Evolutionary conservation across 2,113 vertebrate genomes (phyloP).

Genomic region (Plectropomus leopardus): DNA sequence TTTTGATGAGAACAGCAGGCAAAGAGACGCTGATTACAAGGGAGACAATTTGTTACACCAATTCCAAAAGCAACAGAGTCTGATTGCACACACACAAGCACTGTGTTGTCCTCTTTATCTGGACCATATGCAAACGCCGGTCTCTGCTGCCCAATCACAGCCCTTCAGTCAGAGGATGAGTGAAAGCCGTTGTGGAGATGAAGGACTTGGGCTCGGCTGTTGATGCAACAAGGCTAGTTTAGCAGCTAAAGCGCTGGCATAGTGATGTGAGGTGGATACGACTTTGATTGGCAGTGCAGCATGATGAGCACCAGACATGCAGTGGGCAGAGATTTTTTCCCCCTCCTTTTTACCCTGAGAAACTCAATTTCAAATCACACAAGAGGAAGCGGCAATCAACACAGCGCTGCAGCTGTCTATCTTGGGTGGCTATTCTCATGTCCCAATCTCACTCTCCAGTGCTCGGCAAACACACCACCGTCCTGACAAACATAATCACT

Average conservation of each 20-base stretch:
- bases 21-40: slow-evolving; percentile 81
- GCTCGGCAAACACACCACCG: slow-evolving; percentile 70
- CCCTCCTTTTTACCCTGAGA: slow-evolving; percentile 13
- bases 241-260: slow-evolving; percentile 44
- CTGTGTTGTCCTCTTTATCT: slow-evolving; percentile 45
- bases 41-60: slow-evolving; percentile 82
- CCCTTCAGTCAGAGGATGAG: slow-evolving; percentile 42
- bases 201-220: slow-evolving; percentile 41
- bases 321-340: slow-evolving; percentile 31
- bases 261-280: slow-evolving; percentile 35
- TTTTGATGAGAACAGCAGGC: slow-evolving; percentile 85
- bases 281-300: slow-evolving; percentile 53
- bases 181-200: slow-evolving; percentile 46
- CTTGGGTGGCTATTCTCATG: slow-evolving; percentile 60
- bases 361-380: slow-evolving; percentile 70
- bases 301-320: slow-evolving; percentile 31
- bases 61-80: slow-evolving; percentile 73
- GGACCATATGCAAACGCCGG: slow-evolving; percentile 36
- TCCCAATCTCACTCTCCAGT: slow-evolving; percentile 70
- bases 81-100: slow-evolving; percentile 73
- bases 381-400: slow-evolving; percentile 74
- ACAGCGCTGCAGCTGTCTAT: slow-evolving; percentile 68
- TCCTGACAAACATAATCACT: slow-evolving; percentile 75
- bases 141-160: slow-evolving; percentile 38
- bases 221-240: slow-evolving; percentile 24